These are phyloP conservation scores for Benthochromis sp. DNA, from an alignment of 2,113 vertebrate species.

Conservation along the genomic window DNA sequence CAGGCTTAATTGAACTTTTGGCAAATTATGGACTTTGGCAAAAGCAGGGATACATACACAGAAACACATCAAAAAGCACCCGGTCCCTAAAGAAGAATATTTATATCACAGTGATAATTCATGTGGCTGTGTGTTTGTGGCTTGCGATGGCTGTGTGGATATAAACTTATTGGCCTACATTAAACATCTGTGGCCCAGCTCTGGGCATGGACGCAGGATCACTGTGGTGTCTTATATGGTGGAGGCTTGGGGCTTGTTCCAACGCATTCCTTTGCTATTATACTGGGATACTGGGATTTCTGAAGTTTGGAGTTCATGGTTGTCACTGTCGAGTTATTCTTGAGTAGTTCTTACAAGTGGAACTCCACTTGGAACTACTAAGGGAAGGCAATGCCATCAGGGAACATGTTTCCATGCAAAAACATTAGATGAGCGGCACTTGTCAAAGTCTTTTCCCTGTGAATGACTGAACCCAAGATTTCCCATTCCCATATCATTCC, in stretches of 20 bases:
- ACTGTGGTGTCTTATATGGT: background rate
- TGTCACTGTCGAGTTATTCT: background rate
- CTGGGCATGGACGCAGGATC: background rate
- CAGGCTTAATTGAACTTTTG: constrained; percentile 45
- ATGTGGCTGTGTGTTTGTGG: background rate
- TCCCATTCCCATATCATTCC: background rate
- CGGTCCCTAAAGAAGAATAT: background rate
- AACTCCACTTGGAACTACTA: too few relatives aligned
- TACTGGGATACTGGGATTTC: background rate
- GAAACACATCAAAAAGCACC: background rate
- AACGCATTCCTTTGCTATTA: background rate
- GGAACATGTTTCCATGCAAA: background rate
- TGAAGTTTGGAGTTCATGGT: background rate
- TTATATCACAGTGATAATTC: background rate
- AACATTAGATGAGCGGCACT: background rate
- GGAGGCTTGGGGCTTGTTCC: background rate
- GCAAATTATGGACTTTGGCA: constrained; percentile 34
- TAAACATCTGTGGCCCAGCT: background rate
- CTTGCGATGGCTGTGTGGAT: background rate
- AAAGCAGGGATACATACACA: background rate
- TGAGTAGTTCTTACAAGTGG: background rate
- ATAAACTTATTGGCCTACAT: background rate
- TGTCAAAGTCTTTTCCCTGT: background rate
- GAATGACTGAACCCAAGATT: background rate
- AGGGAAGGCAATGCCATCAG: background rate